Percentiles rank a stretch among this genome's conserved stretches.
Conservation (phyloP, 2,113 vertebrate species). For the Coreoperca whiteheadi region DNA sequence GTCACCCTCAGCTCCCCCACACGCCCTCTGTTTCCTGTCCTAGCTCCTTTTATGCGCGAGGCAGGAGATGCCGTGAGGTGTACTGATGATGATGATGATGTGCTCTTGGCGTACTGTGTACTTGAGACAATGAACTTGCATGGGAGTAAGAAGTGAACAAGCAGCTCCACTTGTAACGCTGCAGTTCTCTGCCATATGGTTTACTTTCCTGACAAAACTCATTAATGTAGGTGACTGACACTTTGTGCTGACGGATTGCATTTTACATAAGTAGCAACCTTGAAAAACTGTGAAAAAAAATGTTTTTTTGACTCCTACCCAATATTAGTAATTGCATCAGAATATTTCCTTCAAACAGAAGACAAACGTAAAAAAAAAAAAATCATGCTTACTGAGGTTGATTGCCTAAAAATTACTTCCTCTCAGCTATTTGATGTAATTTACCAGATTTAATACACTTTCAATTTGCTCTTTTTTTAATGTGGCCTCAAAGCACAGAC, state of each 20-base stretch:
- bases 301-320: background rate
- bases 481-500: conserved; percentile 37
- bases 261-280: background rate
- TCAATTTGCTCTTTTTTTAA: background rate
- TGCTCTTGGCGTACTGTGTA: conserved; percentile 4
- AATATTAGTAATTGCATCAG: conserved; percentile 13
- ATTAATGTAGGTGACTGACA: conserved; percentile 20
- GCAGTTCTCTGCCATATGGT: conserved; percentile 20
- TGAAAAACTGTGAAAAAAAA: conserved; percentile 8
- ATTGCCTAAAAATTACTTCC: conserved; percentile 18
- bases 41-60: conserved; percentile 21
- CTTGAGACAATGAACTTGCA: background rate
- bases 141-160: background rate
- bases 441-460: conserved; percentile 35
- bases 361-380: conserved; percentile 14
- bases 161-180: background rate
- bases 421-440: conserved; percentile 46
- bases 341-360: conserved; percentile 23
- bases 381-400: background rate
- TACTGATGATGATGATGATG: conserved; percentile 16
- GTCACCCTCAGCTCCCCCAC: background rate
- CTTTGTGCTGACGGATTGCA: background rate
- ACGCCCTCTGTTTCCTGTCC: conserved; percentile 13
- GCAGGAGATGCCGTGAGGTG: conserved; percentile 23
- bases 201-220: conserved; percentile 13